Evolutionary conservation across 2,888 invertebrate species (phyloP).

Genomic region (Caenorhabditis sp.): DNA sequence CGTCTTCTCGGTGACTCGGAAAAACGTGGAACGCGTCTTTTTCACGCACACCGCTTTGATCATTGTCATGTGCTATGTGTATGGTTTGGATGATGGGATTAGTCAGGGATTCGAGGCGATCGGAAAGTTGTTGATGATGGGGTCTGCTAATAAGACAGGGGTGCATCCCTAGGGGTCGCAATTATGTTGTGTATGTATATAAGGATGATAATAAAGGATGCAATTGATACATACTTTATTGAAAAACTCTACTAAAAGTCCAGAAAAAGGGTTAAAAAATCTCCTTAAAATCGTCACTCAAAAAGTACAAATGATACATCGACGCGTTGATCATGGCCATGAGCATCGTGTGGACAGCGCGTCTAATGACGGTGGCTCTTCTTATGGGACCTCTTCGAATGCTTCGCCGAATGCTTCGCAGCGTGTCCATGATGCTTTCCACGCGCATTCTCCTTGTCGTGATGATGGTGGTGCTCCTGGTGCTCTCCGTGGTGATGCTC

Average conservation of each 20-base stretch:
- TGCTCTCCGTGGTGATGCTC: constrained; percentile 22
- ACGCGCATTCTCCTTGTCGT: constrained; percentile 20
- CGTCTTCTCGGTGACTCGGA: constrained; percentile 15
- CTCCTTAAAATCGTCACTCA: constrained; percentile 20
- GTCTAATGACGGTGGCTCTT: constrained; percentile 41
- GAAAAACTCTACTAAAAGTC: not conserved
- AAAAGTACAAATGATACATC: constrained; percentile 52
- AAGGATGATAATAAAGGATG: too few relatives aligned
- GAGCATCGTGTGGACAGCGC: not conserved
- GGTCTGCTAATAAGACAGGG: not conserved
- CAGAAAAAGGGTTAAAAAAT: constrained; percentile 14
- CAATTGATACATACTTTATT: too few relatives aligned
- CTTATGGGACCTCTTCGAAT: constrained; percentile 50
- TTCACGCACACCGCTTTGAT: constrained; percentile 3
- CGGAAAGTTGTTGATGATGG: constrained; percentile 15
- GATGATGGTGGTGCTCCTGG: constrained; percentile 8
- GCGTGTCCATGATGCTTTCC: constrained; percentile 41
- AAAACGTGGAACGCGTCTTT: constrained; percentile 38
- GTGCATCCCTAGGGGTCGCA: too few relatives aligned
- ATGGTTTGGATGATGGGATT: constrained; percentile 18
- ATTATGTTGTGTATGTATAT: too few relatives aligned
- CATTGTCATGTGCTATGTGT: constrained; percentile 6
- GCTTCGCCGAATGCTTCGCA: constrained; percentile 41
- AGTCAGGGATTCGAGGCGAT: not conserved
- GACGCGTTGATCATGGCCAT: constrained; percentile 9